phyloP scores from a whole-genome alignment of 1,140 invertebrate genomes.

The Ephestia elutella region DNA sequence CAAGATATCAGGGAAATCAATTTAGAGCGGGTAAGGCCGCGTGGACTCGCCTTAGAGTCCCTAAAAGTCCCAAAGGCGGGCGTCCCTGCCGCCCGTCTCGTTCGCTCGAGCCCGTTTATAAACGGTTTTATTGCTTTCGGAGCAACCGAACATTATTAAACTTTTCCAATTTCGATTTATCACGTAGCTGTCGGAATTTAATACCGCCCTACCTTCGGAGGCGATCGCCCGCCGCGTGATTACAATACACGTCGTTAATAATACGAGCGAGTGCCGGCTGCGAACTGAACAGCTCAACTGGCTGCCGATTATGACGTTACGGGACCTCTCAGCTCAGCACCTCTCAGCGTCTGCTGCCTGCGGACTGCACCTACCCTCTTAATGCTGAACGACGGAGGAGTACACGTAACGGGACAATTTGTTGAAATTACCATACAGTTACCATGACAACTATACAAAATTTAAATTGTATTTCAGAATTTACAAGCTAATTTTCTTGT shows the following conservation, averaged over 20 bases:
- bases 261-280: conserved; percentile 47
- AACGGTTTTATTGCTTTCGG: conserved; percentile 74
- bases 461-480: too few relatives aligned
- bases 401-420: too few relatives aligned
- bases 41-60: conserved; percentile 63
- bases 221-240: conserved; percentile 71
- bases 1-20: conserved; percentile 60
- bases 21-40: conserved; percentile 54
- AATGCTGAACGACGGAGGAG: neutral
- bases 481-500: too few relatives aligned
- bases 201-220: conserved; percentile 73
- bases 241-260: conserved; percentile 74
- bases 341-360: conserved; percentile 6
- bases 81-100: conserved; percentile 67
- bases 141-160: conserved; percentile 75
- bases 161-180: conserved; percentile 75
- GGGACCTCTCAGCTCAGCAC: conserved; percentile 21
- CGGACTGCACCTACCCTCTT: neutral
- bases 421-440: too few relatives aligned
- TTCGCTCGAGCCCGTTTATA: conserved; percentile 73
- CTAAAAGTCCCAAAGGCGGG: conserved; percentile 68
- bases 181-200: conserved; percentile 75
- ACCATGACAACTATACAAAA: too few relatives aligned
- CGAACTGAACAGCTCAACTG: conserved; percentile 20
- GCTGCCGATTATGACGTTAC: conserved; percentile 40